These are phyloP conservation scores for Lasioglossum morio DNA, from an alignment of 2,888 invertebrate genomes.

Conservation along the genomic window DNA sequence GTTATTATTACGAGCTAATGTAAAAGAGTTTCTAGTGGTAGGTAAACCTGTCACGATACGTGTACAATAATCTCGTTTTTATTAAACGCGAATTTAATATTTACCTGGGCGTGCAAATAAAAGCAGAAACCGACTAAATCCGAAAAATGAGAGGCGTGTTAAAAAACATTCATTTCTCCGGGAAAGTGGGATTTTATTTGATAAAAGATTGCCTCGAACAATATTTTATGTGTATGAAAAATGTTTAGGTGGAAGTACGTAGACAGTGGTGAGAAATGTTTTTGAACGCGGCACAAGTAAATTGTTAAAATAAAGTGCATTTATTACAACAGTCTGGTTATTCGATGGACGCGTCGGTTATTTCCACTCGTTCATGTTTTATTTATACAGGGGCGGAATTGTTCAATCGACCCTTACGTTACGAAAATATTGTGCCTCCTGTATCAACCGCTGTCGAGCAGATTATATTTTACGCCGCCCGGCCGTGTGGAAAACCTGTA, in stretches of 20 bases:
- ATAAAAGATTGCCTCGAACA: not conserved
- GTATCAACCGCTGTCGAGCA: not conserved
- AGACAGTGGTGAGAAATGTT: not conserved
- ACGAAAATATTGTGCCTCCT: not conserved
- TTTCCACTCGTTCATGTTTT: not conserved
- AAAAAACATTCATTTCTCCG: not conserved
- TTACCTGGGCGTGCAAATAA: too few species aligned
- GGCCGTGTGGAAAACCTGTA: not conserved
- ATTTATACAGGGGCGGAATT: not conserved
- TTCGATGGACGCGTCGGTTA: not conserved
- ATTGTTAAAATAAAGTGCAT: not conserved
- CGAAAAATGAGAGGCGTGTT: not conserved
- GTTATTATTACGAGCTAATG: too few species aligned
- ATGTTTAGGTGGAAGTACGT: not conserved
- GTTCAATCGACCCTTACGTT: not conserved
- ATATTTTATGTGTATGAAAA: not conserved
- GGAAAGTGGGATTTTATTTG: not conserved
- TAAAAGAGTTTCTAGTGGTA: too few species aligned
- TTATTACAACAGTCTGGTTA: not conserved
- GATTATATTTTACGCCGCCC: not conserved
- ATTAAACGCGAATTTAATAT: not conserved
- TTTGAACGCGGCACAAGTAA: not conserved
- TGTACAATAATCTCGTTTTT: not conserved
- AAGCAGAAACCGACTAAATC: not conserved
- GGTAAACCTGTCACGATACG: not conserved